These are phyloP conservation scores for Tachina lurida DNA, from an alignment of 2,888 invertebrate species.

Conservation along the genomic window DNA sequence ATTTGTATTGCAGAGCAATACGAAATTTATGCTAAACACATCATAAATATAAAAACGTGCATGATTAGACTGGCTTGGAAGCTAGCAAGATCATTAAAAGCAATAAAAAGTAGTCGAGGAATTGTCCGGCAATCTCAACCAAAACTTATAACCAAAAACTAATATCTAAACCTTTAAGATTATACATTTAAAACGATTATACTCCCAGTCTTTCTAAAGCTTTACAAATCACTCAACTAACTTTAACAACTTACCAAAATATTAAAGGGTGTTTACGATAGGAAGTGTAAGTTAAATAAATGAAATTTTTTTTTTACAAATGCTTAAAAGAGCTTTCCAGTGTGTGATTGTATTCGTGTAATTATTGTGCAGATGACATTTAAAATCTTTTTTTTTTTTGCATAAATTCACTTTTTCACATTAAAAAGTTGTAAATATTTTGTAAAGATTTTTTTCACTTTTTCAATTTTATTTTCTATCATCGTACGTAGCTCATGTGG, in stretches of 20 bases:
- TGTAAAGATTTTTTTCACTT: not conserved
- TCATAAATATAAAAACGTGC: too few relatives aligned
- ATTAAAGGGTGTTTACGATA: not conserved
- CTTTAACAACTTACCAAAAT: not conserved
- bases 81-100: too few relatives aligned
- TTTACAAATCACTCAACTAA: not conserved
- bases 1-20: too few relatives aligned
- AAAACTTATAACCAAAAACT: too few relatives aligned
- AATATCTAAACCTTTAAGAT: too few relatives aligned
- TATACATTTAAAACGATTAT: not conserved
- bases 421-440: constrained; percentile 23
- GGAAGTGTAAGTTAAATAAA: constrained; percentile 26
- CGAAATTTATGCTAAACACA: too few relatives aligned
- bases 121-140: too few relatives aligned
- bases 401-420: constrained; percentile 58
- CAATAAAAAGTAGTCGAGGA: too few relatives aligned
- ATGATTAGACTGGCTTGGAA: too few relatives aligned
- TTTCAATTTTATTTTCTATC: constrained; percentile 6
- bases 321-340: constrained; percentile 1
- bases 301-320: not conserved
- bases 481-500: constrained; percentile 33
- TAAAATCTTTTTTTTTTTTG: constrained; percentile 50
- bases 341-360: constrained; percentile 36
- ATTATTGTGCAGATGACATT: constrained; percentile 65
- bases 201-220: not conserved